Conservation (phyloP, 1,140 invertebrate species). For the Drosophila mayri region DNA sequence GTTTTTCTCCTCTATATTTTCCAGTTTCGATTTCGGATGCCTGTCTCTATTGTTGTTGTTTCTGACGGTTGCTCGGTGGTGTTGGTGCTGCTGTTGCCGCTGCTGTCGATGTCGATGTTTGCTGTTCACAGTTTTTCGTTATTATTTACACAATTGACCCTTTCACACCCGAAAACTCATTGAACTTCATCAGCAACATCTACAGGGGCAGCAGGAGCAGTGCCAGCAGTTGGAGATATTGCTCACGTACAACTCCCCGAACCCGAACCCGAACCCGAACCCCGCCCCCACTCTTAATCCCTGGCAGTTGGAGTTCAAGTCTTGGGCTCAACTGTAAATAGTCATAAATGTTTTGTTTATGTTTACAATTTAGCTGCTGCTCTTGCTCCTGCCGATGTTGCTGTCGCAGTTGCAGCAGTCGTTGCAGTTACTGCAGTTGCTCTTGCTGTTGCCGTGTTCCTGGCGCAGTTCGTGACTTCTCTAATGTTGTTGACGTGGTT, state of each 20-base stretch:
- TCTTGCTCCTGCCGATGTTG: slow-evolving; percentile 15
- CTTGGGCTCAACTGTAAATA: slow-evolving; percentile 78
- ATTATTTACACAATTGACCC: slow-evolving; percentile 83
- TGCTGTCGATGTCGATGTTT: slow-evolving; percentile 47
- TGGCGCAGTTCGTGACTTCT: slow-evolving; percentile 76
- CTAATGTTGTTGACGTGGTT: slow-evolving; percentile 81
- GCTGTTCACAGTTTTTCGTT: slow-evolving; percentile 80
- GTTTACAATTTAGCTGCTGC: slow-evolving; percentile 81
- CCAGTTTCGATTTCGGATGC: slow-evolving; percentile 63
- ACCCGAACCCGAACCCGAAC: no score
- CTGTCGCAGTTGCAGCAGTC: slow-evolving; percentile 1
- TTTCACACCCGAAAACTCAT: slow-evolving; percentile 79
- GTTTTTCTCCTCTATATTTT: slow-evolving; percentile 10
- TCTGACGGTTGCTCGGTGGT: slow-evolving; percentile 15
- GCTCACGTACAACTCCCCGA: slow-evolving; percentile 53
- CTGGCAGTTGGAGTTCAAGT: slow-evolving; percentile 44
- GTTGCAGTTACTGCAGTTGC: slow-evolving; percentile 21
- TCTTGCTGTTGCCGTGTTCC: slow-evolving; percentile 42
- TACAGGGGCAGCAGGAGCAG: slow-evolving; percentile 19
- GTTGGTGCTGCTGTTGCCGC: slow-evolving; percentile 14
- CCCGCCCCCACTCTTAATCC: slow-evolving; percentile 7
- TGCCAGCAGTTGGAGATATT: slow-evolving; percentile 17
- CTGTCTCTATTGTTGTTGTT: slow-evolving; percentile 35
- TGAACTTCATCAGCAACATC: slow-evolving; percentile 71
- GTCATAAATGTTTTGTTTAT: slow-evolving; percentile 84